A percentile compares a stretch with the other conserved stretches of the same genome.
Conservation (phyloP, 2,888 invertebrate genomes). For the Caenorhabditis sp. region DNA sequence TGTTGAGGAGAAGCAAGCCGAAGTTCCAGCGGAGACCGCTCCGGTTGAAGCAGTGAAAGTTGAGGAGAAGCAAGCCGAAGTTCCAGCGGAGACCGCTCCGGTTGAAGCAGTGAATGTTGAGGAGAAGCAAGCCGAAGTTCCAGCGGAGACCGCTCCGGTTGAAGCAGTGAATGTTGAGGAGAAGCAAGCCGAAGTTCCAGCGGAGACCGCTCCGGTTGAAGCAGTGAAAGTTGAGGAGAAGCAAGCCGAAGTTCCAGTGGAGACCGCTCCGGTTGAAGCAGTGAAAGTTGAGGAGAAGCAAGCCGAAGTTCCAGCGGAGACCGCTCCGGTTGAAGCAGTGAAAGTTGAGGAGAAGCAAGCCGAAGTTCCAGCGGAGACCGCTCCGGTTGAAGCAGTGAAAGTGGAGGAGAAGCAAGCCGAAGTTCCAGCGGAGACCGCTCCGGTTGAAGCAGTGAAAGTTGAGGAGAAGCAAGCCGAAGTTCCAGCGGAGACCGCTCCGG, state of each 20-base stretch:
- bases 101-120: neutral
- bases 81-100: too few species aligned
- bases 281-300: neutral
- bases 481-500: slow-evolving; percentile 1
- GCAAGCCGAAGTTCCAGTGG: too few species aligned
- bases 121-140: neutral
- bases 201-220: neutral
- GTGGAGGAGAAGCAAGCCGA: slow-evolving; percentile 7
- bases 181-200: too few species aligned
- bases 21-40: slow-evolving; percentile 1
- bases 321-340: slow-evolving; percentile 4
- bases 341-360: too few species aligned
- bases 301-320: neutral
- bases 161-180: too few species aligned
- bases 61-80: slow-evolving; percentile 15
- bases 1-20: too few species aligned
- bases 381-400: neutral
- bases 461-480: neutral
- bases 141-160: slow-evolving; percentile 1
- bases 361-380: slow-evolving; percentile 3
- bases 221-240: slow-evolving; percentile 4
- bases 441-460: neutral
- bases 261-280: too few species aligned
- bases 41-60: neutral
- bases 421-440: too few species aligned